Conservation (phyloP, 2,113 vertebrate genomes). For the Trachemys scripta region DNA sequence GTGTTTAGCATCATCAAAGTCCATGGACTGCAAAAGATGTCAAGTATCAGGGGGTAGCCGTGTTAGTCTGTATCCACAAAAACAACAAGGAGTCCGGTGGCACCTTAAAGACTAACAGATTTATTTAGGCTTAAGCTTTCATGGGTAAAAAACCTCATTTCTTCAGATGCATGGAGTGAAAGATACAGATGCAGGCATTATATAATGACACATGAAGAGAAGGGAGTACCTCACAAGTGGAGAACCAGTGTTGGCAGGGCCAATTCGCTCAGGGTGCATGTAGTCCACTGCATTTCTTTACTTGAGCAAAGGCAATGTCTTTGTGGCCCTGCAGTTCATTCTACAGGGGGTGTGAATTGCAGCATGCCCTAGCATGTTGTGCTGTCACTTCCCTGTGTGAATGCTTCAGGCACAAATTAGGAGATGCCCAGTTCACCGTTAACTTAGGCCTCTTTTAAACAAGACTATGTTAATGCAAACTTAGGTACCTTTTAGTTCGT, state of each 20-base stretch:
- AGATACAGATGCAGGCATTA: too few species aligned
- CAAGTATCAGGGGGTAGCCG: too few species aligned
- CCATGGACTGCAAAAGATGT: accelerated
- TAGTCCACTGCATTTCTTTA: neutral
- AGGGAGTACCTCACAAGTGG: too few species aligned
- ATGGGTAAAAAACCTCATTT: too few species aligned
- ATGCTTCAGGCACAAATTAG: neutral
- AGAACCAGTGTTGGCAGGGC: too few species aligned
- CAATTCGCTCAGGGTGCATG: too few species aligned
- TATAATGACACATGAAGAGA: too few species aligned
- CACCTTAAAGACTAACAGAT: too few species aligned
- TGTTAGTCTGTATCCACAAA: too few species aligned
- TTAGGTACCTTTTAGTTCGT: neutral
- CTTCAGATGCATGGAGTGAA: too few species aligned
- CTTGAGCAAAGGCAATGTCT: neutral
- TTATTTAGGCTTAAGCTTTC: too few species aligned
- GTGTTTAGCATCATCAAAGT: neutral
- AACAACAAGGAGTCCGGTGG: too few species aligned
- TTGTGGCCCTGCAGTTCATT: neutral
- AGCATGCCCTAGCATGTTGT: neutral
- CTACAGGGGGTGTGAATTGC: neutral
- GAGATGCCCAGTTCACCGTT: neutral
- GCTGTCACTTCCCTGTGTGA: neutral
- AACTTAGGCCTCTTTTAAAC: neutral
- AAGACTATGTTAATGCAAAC: neutral